Evolutionary conservation across 2,797 vertebrate species (phyloP), one percentile per base, ranked within the genome.

Genomic region (Denticeps clupeoides): DNA sequence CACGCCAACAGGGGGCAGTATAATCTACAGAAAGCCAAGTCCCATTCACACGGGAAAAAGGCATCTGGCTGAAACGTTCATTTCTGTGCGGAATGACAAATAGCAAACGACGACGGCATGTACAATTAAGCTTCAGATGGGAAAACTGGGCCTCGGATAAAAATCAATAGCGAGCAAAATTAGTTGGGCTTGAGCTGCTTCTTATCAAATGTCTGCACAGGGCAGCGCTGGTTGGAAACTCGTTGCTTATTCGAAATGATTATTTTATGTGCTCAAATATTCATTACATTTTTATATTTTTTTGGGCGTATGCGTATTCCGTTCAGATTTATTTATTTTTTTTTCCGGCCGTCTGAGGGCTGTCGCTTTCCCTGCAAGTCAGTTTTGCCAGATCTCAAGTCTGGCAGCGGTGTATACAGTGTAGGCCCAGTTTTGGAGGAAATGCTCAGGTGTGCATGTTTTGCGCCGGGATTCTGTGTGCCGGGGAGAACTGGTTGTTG

Each of bases 1-100:
- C n/a, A 7, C 27, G 41, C 53, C 63, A 50, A 50, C 12, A 65
- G 59, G 56, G 46, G 55, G 53, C 59, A 53, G 37, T 59, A 9
- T 33, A 44, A 53, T 37, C 56, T 56, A n/a, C n/a, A n/a, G n/a
- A n/a, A n/a, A n/a, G n/a, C n/a, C n/a, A n/a, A n/a, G n/a, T n/a
- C n/a, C n/a, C n/a, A n/a, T n/a, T n/a, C n/a, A n/a, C n/a, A n/a
- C n/a, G n/a, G n/a, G n/a, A n/a, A n/a, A n/a, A n/a, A n/a, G n/a
- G n/a, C n/a, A n/a, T 41, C 41, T 23, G 35, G 33, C 26, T 22
- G 27, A 48, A 24, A 51, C 25, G 27, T 48, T 47, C n/a, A 31
- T 31, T 48, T 54, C 35, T 49, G 41, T 46, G 32, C 29, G 40
- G 43, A 55, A 23, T 47, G 48, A 32, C 46, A 55, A 43, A 47